Percentiles rank a stretch among this genome's conserved stretches.
Evolutionary conservation across 64 coral and sea anemone genomes (phyloP).

Genomic region (Pachyseris speciosa): DNA sequence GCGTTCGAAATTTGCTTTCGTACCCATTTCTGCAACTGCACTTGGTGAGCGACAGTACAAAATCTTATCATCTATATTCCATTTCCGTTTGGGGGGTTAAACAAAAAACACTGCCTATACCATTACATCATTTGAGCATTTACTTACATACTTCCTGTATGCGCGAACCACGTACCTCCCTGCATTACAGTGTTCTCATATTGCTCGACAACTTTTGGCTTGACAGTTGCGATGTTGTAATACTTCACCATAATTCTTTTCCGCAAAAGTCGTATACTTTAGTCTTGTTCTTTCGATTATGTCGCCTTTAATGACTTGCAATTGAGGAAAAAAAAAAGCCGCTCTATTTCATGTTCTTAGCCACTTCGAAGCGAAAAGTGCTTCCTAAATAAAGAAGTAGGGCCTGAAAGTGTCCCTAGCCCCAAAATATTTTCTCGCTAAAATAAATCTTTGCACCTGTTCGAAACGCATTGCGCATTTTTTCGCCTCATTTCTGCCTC

Average conservation of each 20-base stretch:
- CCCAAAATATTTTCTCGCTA: too few species aligned
- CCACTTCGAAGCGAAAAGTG: slow-evolving; percentile 37
- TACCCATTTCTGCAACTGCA: neutral
- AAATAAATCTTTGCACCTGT: too few species aligned
- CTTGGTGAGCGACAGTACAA: neutral
- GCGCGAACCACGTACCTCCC: slow-evolving; percentile 11
- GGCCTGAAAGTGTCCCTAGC: too few species aligned
- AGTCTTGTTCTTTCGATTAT: slow-evolving; percentile 21
- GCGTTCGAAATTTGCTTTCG: too few species aligned
- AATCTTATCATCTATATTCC: neutral
- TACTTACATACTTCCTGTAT: slow-evolving; percentile 20
- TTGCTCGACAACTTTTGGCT: slow-evolving; percentile 14
- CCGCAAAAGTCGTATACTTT: slow-evolving; percentile 34
- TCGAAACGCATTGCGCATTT: too few species aligned
- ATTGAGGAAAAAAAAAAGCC: slow-evolving; percentile 19
- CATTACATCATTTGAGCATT: slow-evolving; percentile 11
- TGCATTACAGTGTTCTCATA: slow-evolving; percentile 25
- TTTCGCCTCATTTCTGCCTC: too few species aligned
- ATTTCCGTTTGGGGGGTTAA: slow-evolving; percentile 19
- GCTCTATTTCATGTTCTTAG: too few species aligned
- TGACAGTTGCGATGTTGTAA: slow-evolving; percentile 12
- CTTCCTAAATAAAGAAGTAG: too few species aligned
- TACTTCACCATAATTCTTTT: slow-evolving; percentile 31
- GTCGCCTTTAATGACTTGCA: slow-evolving; percentile 26
- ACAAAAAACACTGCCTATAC: neutral